These are phyloP conservation scores for Sesamia nonagrioides DNA, from an alignment of 1,140 invertebrate genomes.

Conservation along the genomic window DNA sequence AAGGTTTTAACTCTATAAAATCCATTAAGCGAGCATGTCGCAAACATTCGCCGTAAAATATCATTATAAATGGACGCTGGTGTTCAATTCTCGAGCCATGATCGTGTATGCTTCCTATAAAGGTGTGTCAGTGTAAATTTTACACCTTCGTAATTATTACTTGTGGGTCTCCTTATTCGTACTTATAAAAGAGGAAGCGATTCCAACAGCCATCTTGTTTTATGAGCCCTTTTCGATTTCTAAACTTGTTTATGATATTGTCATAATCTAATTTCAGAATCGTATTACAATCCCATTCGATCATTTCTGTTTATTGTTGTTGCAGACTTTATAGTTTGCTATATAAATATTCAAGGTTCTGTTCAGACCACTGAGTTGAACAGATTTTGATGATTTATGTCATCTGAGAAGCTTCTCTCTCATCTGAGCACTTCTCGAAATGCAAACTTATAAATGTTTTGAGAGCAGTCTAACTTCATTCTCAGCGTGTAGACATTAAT, in stretches of 20 bases:
- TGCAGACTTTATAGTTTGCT: constrained; percentile 14
- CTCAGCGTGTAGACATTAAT: constrained; percentile 24
- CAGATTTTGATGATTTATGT: background rate
- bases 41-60: constrained; percentile 70
- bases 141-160: constrained; percentile 74
- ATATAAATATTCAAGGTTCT: background rate
- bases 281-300: constrained; percentile 9
- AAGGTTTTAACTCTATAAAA: constrained; percentile 76
- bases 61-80: constrained; percentile 65
- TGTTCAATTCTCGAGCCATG: constrained; percentile 34
- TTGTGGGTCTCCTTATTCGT: constrained; percentile 56
- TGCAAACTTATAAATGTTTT: background rate
- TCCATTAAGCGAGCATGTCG: constrained; percentile 78
- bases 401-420: background rate
- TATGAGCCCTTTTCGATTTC: constrained; percentile 71
- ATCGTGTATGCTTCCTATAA: constrained; percentile 61
- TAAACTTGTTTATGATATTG: constrained; percentile 71
- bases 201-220: constrained; percentile 68
- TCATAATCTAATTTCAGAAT: constrained; percentile 57
- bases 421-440: too few relatives aligned
- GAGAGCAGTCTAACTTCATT: background rate
- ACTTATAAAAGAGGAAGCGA: constrained; percentile 71
- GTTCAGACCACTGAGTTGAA: background rate
- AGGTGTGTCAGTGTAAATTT: constrained; percentile 77
- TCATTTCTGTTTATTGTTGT: constrained; percentile 36